Evolutionary conservation across 2,113 vertebrate genomes (phyloP).

Genomic region (Hymenochirus boettgeri): DNA sequence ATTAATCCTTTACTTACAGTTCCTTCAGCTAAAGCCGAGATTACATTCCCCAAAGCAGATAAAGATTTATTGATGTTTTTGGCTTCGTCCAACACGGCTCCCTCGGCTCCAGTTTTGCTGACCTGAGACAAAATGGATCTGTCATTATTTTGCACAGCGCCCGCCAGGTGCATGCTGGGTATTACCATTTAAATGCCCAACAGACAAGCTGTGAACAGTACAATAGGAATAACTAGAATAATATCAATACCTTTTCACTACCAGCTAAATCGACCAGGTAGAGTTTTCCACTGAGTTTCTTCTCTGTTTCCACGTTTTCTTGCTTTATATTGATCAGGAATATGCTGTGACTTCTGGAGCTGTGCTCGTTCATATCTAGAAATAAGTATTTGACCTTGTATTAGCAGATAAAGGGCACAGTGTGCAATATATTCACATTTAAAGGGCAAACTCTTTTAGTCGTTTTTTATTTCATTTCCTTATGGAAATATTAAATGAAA

Average conservation of each 20-base stretch:
- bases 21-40: conserved; percentile 92
- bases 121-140: conserved; percentile 64
- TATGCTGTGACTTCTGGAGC: conserved; percentile 95
- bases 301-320: conserved; percentile 93
- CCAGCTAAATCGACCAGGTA: conserved; percentile 95
- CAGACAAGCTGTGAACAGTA: too few species aligned
- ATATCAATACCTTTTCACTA: conserved; percentile 95
- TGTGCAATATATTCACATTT: too few species aligned
- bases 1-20: conserved; percentile 63
- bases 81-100: conserved; percentile 90
- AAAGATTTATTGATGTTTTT: conserved; percentile 99
- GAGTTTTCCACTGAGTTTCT: conserved; percentile 90
- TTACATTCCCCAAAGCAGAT: conserved; percentile 93
- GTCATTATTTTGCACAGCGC: background rate
- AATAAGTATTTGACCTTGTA: too few species aligned
- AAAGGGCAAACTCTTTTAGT: too few species aligned
- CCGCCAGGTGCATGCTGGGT: too few species aligned
- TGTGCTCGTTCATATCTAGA: conserved; percentile 98
- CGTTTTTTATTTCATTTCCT: too few species aligned
- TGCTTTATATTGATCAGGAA: conserved; percentile 96
- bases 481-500: too few species aligned
- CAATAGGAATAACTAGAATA: too few species aligned
- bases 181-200: too few species aligned
- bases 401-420: too few species aligned
- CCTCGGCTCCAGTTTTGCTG: conserved; percentile 96